Percentiles rank a stretch among this genome's conserved stretches.
phyloP scores from a whole-genome alignment of 2,888 invertebrate genomes.

The Pterostichus madidus region DNA sequence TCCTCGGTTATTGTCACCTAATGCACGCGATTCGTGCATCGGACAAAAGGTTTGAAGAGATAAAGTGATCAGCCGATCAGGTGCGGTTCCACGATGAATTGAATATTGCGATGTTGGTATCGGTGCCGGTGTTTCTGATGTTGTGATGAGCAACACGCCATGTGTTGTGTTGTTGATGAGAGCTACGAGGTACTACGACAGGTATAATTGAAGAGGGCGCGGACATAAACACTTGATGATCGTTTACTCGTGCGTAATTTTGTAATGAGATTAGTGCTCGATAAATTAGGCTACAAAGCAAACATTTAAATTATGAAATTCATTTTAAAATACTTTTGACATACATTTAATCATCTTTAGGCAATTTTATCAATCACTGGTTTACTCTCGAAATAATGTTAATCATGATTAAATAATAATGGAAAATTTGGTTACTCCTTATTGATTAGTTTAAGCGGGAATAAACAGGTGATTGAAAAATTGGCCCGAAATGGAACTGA shows the following conservation, averaged over 20 bases:
- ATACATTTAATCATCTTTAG: no score
- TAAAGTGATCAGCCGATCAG: constrained; percentile 16
- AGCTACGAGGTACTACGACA: background rate
- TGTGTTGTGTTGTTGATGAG: background rate
- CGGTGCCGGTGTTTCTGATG: background rate
- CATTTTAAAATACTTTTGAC: no score
- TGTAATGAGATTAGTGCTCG: no score
- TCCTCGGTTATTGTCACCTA: constrained; percentile 3
- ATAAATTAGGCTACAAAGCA: no score
- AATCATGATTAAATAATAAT: no score
- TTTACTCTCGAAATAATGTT: no score
- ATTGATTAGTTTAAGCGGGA: no score
- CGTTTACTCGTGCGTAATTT: constrained; percentile 25
- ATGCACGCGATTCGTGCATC: background rate
- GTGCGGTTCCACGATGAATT: background rate
- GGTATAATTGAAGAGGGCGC: constrained; percentile 7
- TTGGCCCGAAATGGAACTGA: no score
- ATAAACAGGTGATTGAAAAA: no score
- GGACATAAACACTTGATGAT: constrained; percentile 7
- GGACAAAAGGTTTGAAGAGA: background rate
- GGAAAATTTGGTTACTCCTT: no score
- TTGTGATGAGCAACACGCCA: background rate
- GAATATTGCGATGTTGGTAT: background rate
- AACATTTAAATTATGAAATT: no score
- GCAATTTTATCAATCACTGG: no score